Conservation (phyloP, 35 echinoderm and acorn worm species). For the Chiridota heheva region DNA sequence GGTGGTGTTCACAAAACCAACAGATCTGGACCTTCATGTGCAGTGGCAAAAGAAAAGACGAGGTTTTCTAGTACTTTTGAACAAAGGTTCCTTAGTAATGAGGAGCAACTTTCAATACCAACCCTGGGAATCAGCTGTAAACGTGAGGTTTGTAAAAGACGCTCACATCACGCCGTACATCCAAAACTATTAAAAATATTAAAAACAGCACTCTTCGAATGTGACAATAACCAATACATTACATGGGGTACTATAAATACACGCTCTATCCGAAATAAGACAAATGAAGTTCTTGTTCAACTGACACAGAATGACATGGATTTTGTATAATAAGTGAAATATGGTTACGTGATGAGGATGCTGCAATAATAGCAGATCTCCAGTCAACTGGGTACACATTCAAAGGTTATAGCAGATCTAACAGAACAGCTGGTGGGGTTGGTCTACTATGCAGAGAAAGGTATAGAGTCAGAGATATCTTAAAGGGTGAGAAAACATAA, state of each 20-base stretch:
- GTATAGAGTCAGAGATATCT: neutral
- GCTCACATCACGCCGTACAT: too few relatives aligned
- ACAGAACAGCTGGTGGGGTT: neutral
- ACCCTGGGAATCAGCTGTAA: too few relatives aligned
- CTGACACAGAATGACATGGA: neutral
- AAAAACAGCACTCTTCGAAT: neutral
- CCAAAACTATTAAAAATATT: too few relatives aligned
- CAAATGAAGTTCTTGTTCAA: slow-evolving; percentile 4
- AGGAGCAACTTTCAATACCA: too few relatives aligned
- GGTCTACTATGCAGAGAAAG: neutral
- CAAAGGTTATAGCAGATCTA: neutral
- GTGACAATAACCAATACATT: neutral
- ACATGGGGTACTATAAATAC: neutral
- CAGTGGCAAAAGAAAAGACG: too few relatives aligned
- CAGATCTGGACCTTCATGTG: too few relatives aligned
- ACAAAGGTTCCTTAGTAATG: too few relatives aligned
- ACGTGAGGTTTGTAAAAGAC: too few relatives aligned
- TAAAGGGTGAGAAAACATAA: neutral
- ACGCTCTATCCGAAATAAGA: neutral
- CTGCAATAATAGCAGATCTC: neutral
- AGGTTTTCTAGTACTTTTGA: too few relatives aligned
- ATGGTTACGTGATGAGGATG: neutral
- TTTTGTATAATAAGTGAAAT: neutral
- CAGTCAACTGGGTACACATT: neutral
- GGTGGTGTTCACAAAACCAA: too few relatives aligned